A percentile compares a stretch with the other conserved stretches of the same genome.
Conservation (phyloP, 2,888 invertebrate genomes). For the Cataglyphis livida region DNA sequence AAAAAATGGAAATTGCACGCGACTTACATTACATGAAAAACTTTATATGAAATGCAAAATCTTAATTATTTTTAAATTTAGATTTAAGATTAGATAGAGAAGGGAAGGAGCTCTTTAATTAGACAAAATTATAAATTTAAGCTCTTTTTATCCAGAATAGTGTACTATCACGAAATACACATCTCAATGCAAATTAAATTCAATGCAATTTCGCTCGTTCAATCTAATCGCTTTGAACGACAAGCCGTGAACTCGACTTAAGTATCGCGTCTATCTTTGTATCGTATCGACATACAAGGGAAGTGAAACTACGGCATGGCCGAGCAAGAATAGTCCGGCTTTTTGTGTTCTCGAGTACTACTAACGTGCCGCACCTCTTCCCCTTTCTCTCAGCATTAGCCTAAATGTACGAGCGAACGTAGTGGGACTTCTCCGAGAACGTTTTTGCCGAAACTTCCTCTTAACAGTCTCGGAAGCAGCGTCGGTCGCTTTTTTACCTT, state of each 20-base stretch:
- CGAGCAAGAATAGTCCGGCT: constrained; percentile 46
- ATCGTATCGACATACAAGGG: not conserved
- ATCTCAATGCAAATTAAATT: constrained; percentile 27
- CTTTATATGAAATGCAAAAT: not conserved
- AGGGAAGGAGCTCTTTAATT: not conserved
- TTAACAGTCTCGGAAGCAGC: constrained; percentile 55
- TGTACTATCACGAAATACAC: not conserved
- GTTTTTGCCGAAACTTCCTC: constrained; percentile 67
- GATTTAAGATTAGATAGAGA: not conserved
- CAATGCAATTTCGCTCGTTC: constrained; percentile 19
- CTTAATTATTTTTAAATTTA: not conserved
- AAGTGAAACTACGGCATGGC: constrained; percentile 27
- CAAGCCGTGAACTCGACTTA: constrained; percentile 18
- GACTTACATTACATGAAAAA: not conserved
- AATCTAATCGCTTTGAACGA: not conserved
- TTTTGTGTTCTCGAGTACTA: constrained; percentile 29
- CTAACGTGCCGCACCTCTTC: not conserved
- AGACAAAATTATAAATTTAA: not conserved
- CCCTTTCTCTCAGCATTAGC: constrained; percentile 53
- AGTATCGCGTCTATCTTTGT: constrained; percentile 7
- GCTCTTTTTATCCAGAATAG: not conserved
- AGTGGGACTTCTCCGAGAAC: constrained; percentile 23
- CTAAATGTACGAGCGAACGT: constrained; percentile 58
- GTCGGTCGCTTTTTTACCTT: constrained; percentile 61
- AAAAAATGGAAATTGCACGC: not conserved